These are phyloP conservation scores for Ceratina calcarata DNA, from an alignment of 1,140 invertebrate genomes.

Conservation along the genomic window DNA sequence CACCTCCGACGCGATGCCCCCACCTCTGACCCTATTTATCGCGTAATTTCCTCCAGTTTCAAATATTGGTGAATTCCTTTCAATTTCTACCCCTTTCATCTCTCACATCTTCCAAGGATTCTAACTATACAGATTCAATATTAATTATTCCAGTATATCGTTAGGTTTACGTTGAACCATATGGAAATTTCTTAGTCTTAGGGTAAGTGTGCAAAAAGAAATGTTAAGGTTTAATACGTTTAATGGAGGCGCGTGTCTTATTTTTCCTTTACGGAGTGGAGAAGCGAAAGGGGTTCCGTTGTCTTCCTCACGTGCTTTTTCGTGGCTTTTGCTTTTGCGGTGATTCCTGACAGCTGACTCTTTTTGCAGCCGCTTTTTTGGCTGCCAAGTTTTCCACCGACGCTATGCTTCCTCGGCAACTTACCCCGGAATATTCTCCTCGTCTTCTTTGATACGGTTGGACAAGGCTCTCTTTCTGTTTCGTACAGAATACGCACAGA, in stretches of 20 bases:
- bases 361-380: constrained; percentile 13
- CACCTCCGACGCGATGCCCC: background rate
- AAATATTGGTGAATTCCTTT: background rate
- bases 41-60: constrained; percentile 33
- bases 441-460: constrained; percentile 16
- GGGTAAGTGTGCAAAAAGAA: too few relatives aligned
- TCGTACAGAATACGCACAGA: too few relatives aligned
- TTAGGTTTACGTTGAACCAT: too few relatives aligned
- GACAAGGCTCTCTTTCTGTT: background rate
- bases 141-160: background rate
- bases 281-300: background rate
- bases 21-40: constrained; percentile 16
- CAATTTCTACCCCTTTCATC: background rate
- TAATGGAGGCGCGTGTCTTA: constrained; percentile 17
- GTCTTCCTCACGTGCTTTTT: background rate
- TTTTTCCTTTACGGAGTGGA: background rate
- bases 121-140: too few relatives aligned
- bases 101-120: background rate
- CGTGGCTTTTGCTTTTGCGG: constrained; percentile 16
- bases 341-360: constrained; percentile 23
- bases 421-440: constrained; percentile 18
- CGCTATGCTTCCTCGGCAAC: background rate
- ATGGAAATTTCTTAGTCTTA: too few relatives aligned
- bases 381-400: constrained; percentile 3
- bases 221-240: background rate